Evolutionary conservation across 2,797 vertebrate species (phyloP).

Genomic region (Esox lucius): DNA sequence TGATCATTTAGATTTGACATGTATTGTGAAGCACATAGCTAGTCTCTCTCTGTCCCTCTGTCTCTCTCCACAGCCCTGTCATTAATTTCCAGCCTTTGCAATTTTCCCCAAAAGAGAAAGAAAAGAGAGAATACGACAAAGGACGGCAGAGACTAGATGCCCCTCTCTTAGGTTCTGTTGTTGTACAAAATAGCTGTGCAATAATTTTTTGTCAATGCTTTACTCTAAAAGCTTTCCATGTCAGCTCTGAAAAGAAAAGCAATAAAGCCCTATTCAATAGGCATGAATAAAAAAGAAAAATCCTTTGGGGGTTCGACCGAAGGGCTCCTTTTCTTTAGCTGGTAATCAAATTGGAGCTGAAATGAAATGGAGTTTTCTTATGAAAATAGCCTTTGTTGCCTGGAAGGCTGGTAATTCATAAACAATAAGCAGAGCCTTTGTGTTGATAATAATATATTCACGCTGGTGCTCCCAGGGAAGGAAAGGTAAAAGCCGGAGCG

Average conservation of each 20-base stretch:
- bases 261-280: slow-evolving; percentile 95
- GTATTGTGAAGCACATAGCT: slow-evolving; percentile 83
- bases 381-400: slow-evolving; percentile 99
- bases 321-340: slow-evolving; percentile 91
- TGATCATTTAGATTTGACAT: slow-evolving; percentile 92
- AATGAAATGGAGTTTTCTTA: slow-evolving; percentile 99
- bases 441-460: slow-evolving; percentile 99
- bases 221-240: slow-evolving; percentile 98
- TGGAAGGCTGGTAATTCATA: slow-evolving; percentile 99
- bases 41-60: slow-evolving; percentile 66
- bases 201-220: slow-evolving; percentile 96
- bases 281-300: slow-evolving; percentile 84
- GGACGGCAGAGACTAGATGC: slow-evolving; percentile 81
- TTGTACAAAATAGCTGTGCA: slow-evolving; percentile 91
- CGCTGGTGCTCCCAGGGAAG: slow-evolving; percentile 74
- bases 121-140: slow-evolving; percentile 76
- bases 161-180: slow-evolving; percentile 78
- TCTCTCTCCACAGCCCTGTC: slow-evolving; percentile 75
- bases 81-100: slow-evolving; percentile 89
- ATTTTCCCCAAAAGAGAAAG: slow-evolving; percentile 70
- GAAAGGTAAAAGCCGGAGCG: slow-evolving; percentile 35
- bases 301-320: slow-evolving; percentile 90
- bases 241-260: slow-evolving; percentile 93
- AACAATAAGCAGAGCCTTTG: slow-evolving; percentile 97
- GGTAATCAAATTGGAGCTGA: slow-evolving; percentile 99